Evolutionary conservation across 2,888 invertebrate species (phyloP).

Genomic region (Mythimna loreyi): DNA sequence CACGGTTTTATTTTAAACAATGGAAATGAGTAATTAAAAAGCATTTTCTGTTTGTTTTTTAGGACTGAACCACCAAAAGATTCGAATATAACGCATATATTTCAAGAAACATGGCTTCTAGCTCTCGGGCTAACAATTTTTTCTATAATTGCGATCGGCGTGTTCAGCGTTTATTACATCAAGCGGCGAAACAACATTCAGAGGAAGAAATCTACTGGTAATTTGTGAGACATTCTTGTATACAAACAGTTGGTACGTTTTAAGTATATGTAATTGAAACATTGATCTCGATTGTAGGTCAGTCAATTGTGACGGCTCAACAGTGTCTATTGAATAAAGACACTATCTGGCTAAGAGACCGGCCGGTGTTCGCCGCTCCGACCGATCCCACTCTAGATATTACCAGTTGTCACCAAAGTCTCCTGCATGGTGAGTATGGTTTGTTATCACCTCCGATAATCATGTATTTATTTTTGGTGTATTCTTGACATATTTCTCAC

Average conservation of each 20-base stretch:
- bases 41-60: slow-evolving; percentile 12
- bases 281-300: slow-evolving; percentile 85
- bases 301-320: slow-evolving; percentile 88
- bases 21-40: neutral
- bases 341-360: slow-evolving; percentile 87
- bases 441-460: slow-evolving; percentile 62
- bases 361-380: slow-evolving; percentile 84
- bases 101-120: slow-evolving; percentile 87
- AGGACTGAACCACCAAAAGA: slow-evolving; percentile 88
- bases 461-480: slow-evolving; percentile 59
- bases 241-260: slow-evolving; percentile 54
- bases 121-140: slow-evolving; percentile 84
- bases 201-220: slow-evolving; percentile 86
- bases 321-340: slow-evolving; percentile 89
- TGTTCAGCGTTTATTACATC: slow-evolving; percentile 86
- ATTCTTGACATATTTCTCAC: slow-evolving; percentile 72
- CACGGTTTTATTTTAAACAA: slow-evolving; percentile 4
- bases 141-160: slow-evolving; percentile 83
- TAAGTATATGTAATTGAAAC: slow-evolving; percentile 77
- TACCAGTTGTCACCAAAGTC: slow-evolving; percentile 86
- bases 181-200: slow-evolving; percentile 84
- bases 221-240: slow-evolving; percentile 60
- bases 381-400: slow-evolving; percentile 82
- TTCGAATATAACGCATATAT: slow-evolving; percentile 83
- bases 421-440: slow-evolving; percentile 83